Base-by-base conservation (phyloP, 1,140 invertebrate genomes). In the Formica selysi region DNA sequence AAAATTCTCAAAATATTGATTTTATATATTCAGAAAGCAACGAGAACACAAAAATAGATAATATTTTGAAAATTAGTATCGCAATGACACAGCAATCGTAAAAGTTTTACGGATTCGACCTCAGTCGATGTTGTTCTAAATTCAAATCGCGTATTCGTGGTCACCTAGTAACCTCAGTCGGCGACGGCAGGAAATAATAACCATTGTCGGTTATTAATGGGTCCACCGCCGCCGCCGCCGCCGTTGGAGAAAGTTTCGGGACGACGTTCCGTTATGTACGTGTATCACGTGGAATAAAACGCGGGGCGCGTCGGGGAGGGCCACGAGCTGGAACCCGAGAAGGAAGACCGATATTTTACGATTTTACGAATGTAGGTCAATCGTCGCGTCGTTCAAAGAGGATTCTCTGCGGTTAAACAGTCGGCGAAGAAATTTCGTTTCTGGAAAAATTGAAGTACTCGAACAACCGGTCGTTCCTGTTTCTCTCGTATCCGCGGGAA, bases 291-390 rank as follows among this genome's bases (percentile, higher is more conserved):
- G 61, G 68, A 83, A 73, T 70, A 73, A 51, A 83, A 83, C 32
- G 32, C 67, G 19, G n/a, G 29, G 61, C 6, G 51, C 3, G 41
- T 32, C 61, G 32, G 32, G 32, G 32, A 19, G 44, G 76, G n/a
- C 44, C 32, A 6, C 44, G 36, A 80, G 68, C 26, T n/a, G 76
- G 73, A 32, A 64, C 44, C 61, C 44, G 73, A 62, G 71, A 44
- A 67, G 48, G 36, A 41, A 44, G 59, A 65, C 62, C 44, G 22
- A 74, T 65, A 59, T 64, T 79, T 79, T 85, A 85, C 61, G 59
- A 76, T 76, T 51, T 76, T 36, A 38, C 73, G 32, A 51, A 85
- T 67, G 73, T 85, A 65, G 83, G 83, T 85, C 83, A 79, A 85
- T 65, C 65, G 73, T 65, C 81, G 81, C 57, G 73, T 22, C 59